Evolutionary conservation across 2,113 vertebrate genomes (phyloP), one percentile per base, ranked within the genome.

Genomic region (Galeopterus variegatus): DNA sequence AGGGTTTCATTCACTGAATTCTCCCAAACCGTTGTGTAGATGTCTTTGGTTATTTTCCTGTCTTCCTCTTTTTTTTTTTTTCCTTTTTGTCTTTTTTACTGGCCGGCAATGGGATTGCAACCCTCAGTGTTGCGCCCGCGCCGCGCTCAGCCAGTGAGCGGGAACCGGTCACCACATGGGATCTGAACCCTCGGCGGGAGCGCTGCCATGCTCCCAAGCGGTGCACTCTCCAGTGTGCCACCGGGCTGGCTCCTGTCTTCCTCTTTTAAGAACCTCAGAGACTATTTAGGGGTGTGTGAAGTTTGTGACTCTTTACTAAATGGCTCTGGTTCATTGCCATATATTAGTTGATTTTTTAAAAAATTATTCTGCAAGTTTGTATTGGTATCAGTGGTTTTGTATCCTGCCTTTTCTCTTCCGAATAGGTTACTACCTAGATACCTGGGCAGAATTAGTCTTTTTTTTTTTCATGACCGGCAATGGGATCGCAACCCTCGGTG

Each of bases 391-490:
- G 1, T 67, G 11, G 33, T 87, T 89, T 96, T 88, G 8, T 13
- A 56, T 93, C 95, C 52, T 83, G 45, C 10, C 21, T 80, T 94
- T 93, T 70, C 26, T 41, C 41, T 41, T 41, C 15, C 26, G 93
- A 76, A 21, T 62, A 81, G 73, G 21, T 89, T 95, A 69, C 33
- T 62, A 95, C 24, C 4, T 91, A 67, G 24, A 11, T 94, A 79
- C 56, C 31, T 95, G 75, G 56, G 36, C 41, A 93, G 28, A 88
- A 19, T 76, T 85, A 45, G n/a, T n/a, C n/a, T n/a, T n/a, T n/a
- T n/a, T n/a, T n/a, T n/a, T n/a, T n/a, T n/a, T n/a, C n/a, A n/a
- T n/a, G n/a, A n/a, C n/a, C n/a, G n/a, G n/a, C n/a, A n/a, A n/a
- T n/a, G n/a, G n/a, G n/a, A n/a, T n/a, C n/a, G n/a, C n/a, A n/a